Base-by-base conservation (phyloP, 1,140 invertebrate genomes). In the Drosophila yakuba region DNA sequence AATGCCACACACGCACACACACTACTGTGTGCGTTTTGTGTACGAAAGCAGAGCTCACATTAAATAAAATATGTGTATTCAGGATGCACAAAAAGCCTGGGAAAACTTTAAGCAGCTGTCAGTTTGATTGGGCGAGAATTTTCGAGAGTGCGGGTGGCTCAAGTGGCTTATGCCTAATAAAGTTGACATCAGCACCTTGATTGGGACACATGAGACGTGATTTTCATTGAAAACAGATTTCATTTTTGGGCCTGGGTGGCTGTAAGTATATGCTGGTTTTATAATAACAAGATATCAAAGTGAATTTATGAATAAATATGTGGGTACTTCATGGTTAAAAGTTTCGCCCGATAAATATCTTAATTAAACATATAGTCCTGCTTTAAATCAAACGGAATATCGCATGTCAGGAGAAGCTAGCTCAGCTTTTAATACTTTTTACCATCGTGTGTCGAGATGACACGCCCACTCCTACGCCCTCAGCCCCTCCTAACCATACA, bases 21-120 rank as follows among this genome's bases (percentile, higher is more conserved):
- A 72, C 20, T 20, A 20, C 20, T 44, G 41, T 64, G 23, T 36
- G 36, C 57, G 41, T 60, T 28, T 12, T 38, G 12, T 25, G 23
- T 38, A 43, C 47, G 55, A 58, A 62, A 51, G 81, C 52, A 72
- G 69, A 17, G 74, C 62, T 82, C 82, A 88, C 66, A 79, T 79
- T 86, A 73, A 86, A 86, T 79, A 82, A 75, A 76, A 82, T 77
- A 74, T 79, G 62, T 73, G 57, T 74, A 59, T 47, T 61, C 51
- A 32, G 45, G 47, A 64, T 25, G 48, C 39, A 44, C 57, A 47
- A 36, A 74, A 75, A 60, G 55, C 45, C 20, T 38, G 51, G 61
- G 55, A 54, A 75, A 88, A 88, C 79, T 86, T 88, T 79, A 88
- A 88, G 63, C 83, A 88, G 79, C 83, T 86, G 83, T 88, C 83